phyloP scores from a whole-genome alignment of 2,888 invertebrate genomes.

The Cryptops parisi region DNA sequence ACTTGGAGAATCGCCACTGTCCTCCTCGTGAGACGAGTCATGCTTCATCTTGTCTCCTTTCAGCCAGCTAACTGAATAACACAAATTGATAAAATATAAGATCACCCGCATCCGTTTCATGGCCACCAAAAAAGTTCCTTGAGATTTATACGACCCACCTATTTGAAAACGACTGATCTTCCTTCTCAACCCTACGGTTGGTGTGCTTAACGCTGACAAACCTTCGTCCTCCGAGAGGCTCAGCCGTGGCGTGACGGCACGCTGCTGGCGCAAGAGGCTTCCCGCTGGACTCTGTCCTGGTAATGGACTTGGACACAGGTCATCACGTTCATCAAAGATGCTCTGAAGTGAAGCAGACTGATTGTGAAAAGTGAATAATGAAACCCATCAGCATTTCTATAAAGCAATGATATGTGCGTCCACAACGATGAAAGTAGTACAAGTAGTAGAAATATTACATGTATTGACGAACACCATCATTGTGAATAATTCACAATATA shows the following conservation, averaged over 20 bases:
- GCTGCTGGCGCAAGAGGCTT: conserved; percentile 21
- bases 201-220: conserved; percentile 20
- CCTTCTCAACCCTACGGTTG: conserved; percentile 18
- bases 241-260: conserved; percentile 22
- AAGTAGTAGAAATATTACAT: no score
- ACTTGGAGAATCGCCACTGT: conserved; percentile 19
- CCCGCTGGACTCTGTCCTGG: conserved; percentile 20
- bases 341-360: conserved; percentile 19
- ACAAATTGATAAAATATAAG: neutral
- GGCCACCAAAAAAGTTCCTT: neutral
- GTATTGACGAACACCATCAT: no score
- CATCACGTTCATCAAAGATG: conserved; percentile 22
- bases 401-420: no score
- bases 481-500: no score
- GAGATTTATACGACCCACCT: conserved; percentile 15
- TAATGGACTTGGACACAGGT: conserved; percentile 22
- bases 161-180: conserved; percentile 22
- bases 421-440: no score
- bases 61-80: conserved; percentile 21
- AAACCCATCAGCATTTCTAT: no score
- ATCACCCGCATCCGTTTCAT: neutral
- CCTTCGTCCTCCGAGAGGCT: conserved; percentile 25
- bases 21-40: conserved; percentile 19
- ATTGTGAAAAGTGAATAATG: no score
- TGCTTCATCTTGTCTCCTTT: conserved; percentile 22